Conservation (phyloP, 2,888 invertebrate genomes). For the Drosophila colorata region DNA sequence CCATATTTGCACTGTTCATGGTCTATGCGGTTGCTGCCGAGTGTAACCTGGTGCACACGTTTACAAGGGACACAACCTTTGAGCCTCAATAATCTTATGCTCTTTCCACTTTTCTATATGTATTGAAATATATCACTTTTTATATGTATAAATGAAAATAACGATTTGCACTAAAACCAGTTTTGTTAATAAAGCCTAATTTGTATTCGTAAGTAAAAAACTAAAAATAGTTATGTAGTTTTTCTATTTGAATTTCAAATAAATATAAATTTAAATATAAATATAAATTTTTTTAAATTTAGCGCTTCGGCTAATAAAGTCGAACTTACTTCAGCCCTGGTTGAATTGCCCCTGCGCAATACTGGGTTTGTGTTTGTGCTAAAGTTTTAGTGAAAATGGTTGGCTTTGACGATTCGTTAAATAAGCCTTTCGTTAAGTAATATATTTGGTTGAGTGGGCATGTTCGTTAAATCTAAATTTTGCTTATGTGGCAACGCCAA, state of each 20-base stretch:
- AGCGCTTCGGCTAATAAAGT: slow-evolving; percentile 1
- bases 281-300: too few relatives aligned
- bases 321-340: not conserved
- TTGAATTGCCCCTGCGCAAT: not conserved
- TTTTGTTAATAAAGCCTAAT: too few relatives aligned
- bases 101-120: not conserved
- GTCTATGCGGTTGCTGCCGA: slow-evolving; percentile 38
- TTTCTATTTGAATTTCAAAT: too few relatives aligned
- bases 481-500: slow-evolving; percentile 36
- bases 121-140: too few relatives aligned
- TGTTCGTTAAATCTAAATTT: not conserved
- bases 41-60: slow-evolving; percentile 27
- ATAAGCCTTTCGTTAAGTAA: not conserved
- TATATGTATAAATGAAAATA: too few relatives aligned
- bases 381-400: not conserved
- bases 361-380: slow-evolving; percentile 16
- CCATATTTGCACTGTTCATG: slow-evolving; percentile 42
- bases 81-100: slow-evolving; percentile 8
- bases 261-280: too few relatives aligned
- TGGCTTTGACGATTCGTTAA: not conserved
- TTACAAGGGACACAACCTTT: slow-evolving; percentile 8
- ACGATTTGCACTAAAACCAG: too few relatives aligned
- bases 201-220: too few relatives aligned
- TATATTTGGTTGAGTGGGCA: slow-evolving; percentile 2
- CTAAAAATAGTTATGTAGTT: too few relatives aligned